Conservation (phyloP, 2,888 invertebrate species). For the Limenitis camilla region DNA sequence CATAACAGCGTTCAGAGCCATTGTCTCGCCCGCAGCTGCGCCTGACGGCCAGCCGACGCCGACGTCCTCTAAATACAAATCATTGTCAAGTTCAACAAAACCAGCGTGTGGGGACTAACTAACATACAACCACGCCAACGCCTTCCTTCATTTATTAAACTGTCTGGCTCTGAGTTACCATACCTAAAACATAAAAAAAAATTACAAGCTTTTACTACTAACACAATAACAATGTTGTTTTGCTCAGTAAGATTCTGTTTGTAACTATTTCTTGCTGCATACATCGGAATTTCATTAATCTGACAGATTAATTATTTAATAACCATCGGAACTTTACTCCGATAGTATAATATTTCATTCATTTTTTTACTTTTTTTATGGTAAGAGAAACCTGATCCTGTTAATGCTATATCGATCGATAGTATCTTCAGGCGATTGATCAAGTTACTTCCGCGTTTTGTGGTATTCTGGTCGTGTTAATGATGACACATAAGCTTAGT, state of each 20-base stretch:
- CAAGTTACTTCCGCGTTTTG: conserved; percentile 44
- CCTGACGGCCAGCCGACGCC: conserved; percentile 34
- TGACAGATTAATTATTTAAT: too few species aligned
- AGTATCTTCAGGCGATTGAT: conserved; percentile 11
- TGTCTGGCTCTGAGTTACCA: conserved; percentile 9
- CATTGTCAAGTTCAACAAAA: conserved; percentile 59
- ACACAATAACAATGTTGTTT: too few species aligned
- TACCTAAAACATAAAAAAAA: too few species aligned
- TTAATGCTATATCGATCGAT: conserved; percentile 8
- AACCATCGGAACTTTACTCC: too few species aligned
- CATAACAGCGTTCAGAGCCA: conserved; percentile 43
- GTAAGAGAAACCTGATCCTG: too few species aligned
- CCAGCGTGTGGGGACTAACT: conserved; percentile 38
- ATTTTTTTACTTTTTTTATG: too few species aligned
- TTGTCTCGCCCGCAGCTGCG: conserved; percentile 53
- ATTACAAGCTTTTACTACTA: too few species aligned
- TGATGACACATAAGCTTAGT: conserved; percentile 17
- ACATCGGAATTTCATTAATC: too few species aligned
- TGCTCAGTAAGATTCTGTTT: too few species aligned
- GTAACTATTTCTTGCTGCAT: too few species aligned
- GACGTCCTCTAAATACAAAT: conserved; percentile 51
- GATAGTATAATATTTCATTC: too few species aligned
- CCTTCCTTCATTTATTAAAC: conserved; percentile 5
- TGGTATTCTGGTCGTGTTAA: conserved; percentile 31
- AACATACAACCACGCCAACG: conserved; percentile 17